Conservation (phyloP, 2,113 vertebrate species). For the Chiloscyllium plagiosum region DNA sequence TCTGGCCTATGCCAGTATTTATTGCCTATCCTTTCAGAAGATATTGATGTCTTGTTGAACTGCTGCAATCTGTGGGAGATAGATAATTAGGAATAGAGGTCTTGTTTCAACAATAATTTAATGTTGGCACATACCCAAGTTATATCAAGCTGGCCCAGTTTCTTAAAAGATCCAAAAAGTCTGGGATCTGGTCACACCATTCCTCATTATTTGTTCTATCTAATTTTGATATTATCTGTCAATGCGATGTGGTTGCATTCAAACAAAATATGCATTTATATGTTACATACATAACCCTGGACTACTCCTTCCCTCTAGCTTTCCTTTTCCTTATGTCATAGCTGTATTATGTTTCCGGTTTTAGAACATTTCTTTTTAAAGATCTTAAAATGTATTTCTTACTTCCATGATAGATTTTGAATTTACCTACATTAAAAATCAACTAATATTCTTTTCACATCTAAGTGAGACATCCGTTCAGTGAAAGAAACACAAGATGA, state of each 20-base stretch:
- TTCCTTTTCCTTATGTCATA: not conserved
- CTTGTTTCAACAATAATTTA: not conserved
- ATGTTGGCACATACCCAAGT: not conserved
- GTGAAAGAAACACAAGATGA: not conserved
- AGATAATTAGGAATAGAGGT: too few species aligned
- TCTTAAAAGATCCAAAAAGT: not conserved
- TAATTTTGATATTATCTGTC: not conserved
- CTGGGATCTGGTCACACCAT: not conserved
- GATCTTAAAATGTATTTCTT: not conserved
- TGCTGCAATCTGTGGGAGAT: too few species aligned
- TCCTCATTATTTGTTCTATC: not conserved
- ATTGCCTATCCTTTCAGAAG: too few species aligned
- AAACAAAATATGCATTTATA: not conserved
- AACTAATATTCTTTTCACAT: slow-evolving; percentile 14
- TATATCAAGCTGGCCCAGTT: not conserved
- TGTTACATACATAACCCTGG: not conserved
- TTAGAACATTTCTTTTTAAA: not conserved
- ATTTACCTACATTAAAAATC: not conserved
- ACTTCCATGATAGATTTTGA: not conserved
- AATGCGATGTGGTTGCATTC: not conserved
- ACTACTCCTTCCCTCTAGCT: not conserved
- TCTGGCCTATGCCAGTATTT: too few species aligned
- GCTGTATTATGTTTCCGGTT: not conserved
- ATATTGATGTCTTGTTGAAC: too few species aligned
- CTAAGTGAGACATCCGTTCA: not conserved